Conservation (phyloP, 2,797 vertebrate genomes). For the Takifugu rubripes region DNA sequence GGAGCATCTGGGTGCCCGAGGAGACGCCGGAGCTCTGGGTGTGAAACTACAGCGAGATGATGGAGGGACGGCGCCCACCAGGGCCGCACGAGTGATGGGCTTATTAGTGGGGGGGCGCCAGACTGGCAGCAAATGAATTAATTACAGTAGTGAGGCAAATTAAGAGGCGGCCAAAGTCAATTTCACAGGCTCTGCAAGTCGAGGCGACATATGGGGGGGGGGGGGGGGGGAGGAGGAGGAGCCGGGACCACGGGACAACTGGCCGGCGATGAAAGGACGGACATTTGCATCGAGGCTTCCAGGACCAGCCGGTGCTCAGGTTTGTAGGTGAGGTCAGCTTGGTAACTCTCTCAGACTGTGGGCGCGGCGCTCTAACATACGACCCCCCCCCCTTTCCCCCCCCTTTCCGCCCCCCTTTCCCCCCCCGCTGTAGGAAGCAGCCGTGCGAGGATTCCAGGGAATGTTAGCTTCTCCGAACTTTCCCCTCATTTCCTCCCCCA, state of each 20-base stretch:
- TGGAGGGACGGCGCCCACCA: conserved; percentile 3
- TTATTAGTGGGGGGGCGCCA: conserved; percentile 39
- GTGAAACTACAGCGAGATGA: conserved; percentile 38
- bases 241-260: conserved; percentile 15
- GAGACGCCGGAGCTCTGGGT: conserved; percentile 33
- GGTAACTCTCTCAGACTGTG: background rate
- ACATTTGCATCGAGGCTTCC: conserved; percentile 21
- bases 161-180: conserved; percentile 64
- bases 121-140: conserved; percentile 60
- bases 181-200: conserved; percentile 55
- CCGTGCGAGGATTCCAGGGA: conserved; percentile 35
- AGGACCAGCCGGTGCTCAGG: conserved; percentile 5
- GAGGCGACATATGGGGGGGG: conserved; percentile 37
- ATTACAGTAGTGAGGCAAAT: conserved; percentile 57
- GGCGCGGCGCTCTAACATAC: background rate
- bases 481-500: conserved; percentile 14
- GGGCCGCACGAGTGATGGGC: conserved; percentile 35
- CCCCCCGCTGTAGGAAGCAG: conserved; percentile 16
- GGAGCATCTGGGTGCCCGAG: conserved; percentile 10
- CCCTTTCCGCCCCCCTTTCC: no score
- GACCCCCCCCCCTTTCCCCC: no score
- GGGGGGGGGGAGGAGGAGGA: conserved; percentile 21
- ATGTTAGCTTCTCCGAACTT: conserved; percentile 46
- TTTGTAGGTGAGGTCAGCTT: conserved; percentile 6
- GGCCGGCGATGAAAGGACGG: conserved; percentile 37